phyloP scores from a whole-genome alignment of 35 echinoderm and acorn worm genomes.

The Strongylocentrotus purpuratus region DNA sequence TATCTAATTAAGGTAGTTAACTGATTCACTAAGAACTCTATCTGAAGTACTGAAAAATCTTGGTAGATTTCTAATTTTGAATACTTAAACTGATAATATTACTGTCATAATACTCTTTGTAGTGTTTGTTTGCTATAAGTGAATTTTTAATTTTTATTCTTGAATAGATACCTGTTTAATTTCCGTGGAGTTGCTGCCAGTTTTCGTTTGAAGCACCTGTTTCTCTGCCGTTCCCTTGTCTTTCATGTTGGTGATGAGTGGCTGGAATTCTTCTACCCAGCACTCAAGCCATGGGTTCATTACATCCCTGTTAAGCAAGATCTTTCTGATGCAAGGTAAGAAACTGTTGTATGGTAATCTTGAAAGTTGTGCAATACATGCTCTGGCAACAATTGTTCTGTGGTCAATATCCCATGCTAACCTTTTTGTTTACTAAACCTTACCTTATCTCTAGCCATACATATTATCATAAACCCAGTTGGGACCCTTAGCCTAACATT shows the following conservation, averaged over 20 bases:
- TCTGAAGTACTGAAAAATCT: too few relatives aligned
- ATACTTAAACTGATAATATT: too few relatives aligned
- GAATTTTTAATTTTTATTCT: neutral
- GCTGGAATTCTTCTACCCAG: slow-evolving; percentile 98
- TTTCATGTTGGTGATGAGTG: slow-evolving; percentile 96
- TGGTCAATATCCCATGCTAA: neutral
- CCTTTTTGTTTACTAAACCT: too few relatives aligned
- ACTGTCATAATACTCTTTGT: too few relatives aligned
- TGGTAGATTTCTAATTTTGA: too few relatives aligned
- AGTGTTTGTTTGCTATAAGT: neutral
- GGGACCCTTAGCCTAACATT: too few relatives aligned
- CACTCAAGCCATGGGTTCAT: slow-evolving; percentile 95
- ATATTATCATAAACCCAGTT: too few relatives aligned
- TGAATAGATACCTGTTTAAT: slow-evolving; percentile 92
- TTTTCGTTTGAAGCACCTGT: slow-evolving; percentile 96
- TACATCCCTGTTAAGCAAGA: slow-evolving; percentile 88
- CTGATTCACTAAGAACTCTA: too few relatives aligned
- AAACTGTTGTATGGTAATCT: neutral
- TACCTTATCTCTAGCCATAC: too few relatives aligned
- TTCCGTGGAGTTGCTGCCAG: slow-evolving; percentile 98
- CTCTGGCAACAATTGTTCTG: too few relatives aligned
- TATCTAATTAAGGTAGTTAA: too few relatives aligned
- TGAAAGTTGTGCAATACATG: too few relatives aligned
- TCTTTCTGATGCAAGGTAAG: slow-evolving; percentile 77
- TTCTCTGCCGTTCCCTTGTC: slow-evolving; percentile 95